Conservation (phyloP, 37 sponge, comb jelly and placozoan species). For the Theonella swinhoei region DNA sequence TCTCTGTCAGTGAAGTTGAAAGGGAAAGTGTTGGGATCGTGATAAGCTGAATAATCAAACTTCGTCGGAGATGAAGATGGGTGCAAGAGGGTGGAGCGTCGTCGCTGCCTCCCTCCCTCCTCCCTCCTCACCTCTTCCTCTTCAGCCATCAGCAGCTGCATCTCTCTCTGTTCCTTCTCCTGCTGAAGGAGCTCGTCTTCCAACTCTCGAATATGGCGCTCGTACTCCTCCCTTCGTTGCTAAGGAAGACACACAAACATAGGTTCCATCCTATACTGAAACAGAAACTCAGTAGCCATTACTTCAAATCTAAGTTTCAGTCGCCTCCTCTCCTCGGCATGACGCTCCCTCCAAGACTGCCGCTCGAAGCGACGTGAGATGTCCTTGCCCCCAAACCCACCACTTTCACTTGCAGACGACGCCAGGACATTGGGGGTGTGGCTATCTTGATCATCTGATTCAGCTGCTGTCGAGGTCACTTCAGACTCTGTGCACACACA, state of each 20-base stretch:
- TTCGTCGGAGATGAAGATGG: background rate
- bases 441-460: slow-evolving; percentile 47
- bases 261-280: too few species aligned
- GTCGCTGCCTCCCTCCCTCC: slow-evolving; percentile 15
- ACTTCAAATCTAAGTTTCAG: slow-evolving; percentile 52
- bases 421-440: slow-evolving; percentile 16
- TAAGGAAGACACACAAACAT: slow-evolving; percentile 8
- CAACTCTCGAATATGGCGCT: slow-evolving; percentile 57
- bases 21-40: background rate
- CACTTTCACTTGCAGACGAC: slow-evolving; percentile 13
- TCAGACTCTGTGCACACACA: background rate
- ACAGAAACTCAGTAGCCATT: too few species aligned
- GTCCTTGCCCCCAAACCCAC: slow-evolving; percentile 20
- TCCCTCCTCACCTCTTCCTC: slow-evolving; percentile 38
- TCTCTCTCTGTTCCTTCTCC: slow-evolving; percentile 50
- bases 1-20: background rate
- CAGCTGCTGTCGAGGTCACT: background rate
- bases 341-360: slow-evolving; percentile 75
- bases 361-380: slow-evolving; percentile 55
- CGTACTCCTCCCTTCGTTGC: slow-evolving; percentile 56
- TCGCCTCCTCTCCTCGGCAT: slow-evolving; percentile 57
- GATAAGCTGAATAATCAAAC: background rate
- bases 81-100: background rate
- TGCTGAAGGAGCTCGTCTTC: slow-evolving; percentile 59
- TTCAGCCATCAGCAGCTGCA: slow-evolving; percentile 33